A percentile compares a stretch with the other conserved stretches of the same genome.
Evolutionary conservation across 2,888 invertebrate genomes (phyloP).

Genomic region (Tricholauxania praeusta): DNA sequence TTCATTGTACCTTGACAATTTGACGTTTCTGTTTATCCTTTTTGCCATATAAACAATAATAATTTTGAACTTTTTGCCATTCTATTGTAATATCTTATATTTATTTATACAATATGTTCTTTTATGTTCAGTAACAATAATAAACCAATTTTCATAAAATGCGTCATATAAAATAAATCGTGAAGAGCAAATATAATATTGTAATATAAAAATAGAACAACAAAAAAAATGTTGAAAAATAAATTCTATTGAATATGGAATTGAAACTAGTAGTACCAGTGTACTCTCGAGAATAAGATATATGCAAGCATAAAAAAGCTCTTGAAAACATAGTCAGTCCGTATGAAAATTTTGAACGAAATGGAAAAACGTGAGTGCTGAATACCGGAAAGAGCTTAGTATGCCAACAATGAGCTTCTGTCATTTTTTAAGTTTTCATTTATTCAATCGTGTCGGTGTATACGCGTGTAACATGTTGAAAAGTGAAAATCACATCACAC

Average conservation of each 20-base stretch:
- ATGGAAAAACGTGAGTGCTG: slow-evolving; percentile 9
- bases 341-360: slow-evolving; percentile 5
- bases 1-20: slow-evolving; percentile 14
- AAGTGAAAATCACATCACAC: slow-evolving; percentile 24
- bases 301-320: slow-evolving; percentile 14
- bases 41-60: too few relatives aligned
- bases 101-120: too few relatives aligned
- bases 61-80: too few relatives aligned
- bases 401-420: slow-evolving; percentile 26
- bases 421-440: slow-evolving; percentile 28
- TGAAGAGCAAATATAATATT: background rate
- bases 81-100: too few relatives aligned
- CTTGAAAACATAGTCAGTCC: background rate
- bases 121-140: too few relatives aligned
- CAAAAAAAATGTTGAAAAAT: background rate
- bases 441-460: slow-evolving; percentile 16
- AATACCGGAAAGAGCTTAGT: slow-evolving; percentile 31
- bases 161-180: background rate
- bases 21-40: background rate
- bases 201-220: slow-evolving; percentile 13
- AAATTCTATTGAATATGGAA: slow-evolving; percentile 19
- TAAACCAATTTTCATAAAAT: too few relatives aligned
- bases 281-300: too few relatives aligned
- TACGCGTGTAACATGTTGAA: slow-evolving; percentile 20
- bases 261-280: background rate